Evolutionary conservation across 2,888 invertebrate genomes (phyloP), one percentile per base, ranked within the genome.

Genomic region (Dermolepida albohirtum): DNA sequence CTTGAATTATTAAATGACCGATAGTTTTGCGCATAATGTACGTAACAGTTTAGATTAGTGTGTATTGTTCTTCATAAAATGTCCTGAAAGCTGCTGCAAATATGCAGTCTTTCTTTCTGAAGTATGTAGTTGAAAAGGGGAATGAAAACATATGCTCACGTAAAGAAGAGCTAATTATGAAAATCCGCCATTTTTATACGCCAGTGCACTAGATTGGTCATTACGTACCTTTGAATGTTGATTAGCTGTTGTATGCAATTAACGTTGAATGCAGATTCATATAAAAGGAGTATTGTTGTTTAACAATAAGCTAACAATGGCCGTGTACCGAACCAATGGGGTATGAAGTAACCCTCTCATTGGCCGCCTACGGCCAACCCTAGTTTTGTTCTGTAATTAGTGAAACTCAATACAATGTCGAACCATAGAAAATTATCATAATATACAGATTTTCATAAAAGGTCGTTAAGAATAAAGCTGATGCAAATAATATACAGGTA

Each of bases 231-330:
- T 75, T 74, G 73, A 76, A 75, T 74, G 79, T 75, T 78, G 80
- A 79, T 79, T 80, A 80, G 81, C 78, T 78, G 79, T 78, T 80
- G 79, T 79, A 78, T 78, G 78, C 76, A 78, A 78, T 79, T 78
- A 78, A 74, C 71, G 49, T 59, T 78, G 78, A 79, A 79, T 78
- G 78, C 78, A 79, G 79, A 78, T 76, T 72, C 74, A 72, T 69
- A 77, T 78, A 78, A 78, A 78, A 75, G 77, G 66, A 74, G 75
- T 75, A 76, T 79, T 78, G 78, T 76, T 74, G 74, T 74, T 77
- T 74, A 76, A 80, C 79, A 80, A 79, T 76, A 77, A 74, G 71
- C 75, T 72, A 78, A 80, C 79, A 80, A 81, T 80, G 79, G 78
- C 78, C 76, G 78, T 78, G 76, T 78, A 78, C 73, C 78, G 74